A percentile compares a stretch with the other conserved stretches of the same genome.
phyloP scores from a whole-genome alignment of 2,888 invertebrate species.

The Synanthedon tipuliformis region DNA sequence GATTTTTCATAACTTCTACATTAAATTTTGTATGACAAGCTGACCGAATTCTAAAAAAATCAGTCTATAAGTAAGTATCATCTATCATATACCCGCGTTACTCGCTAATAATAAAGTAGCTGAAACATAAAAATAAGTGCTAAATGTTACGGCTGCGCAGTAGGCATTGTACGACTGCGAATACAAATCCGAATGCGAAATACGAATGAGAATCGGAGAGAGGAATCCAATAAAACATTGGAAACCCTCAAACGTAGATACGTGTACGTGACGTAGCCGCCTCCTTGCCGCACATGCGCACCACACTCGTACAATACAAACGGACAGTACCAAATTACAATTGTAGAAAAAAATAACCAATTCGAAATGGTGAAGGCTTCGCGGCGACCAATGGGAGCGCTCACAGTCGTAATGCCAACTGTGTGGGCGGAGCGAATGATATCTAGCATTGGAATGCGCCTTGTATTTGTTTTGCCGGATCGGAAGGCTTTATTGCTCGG shows the following conservation, averaged over 20 bases:
- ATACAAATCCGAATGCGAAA: conserved; percentile 52
- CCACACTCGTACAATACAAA: conserved; percentile 52
- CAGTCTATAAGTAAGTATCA: too few relatives aligned
- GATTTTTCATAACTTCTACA: too few relatives aligned
- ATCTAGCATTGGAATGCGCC: conserved; percentile 70
- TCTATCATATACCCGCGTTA: too few relatives aligned
- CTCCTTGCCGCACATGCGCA: conserved; percentile 56
- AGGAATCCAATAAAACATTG: conserved; percentile 67
- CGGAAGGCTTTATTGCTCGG: conserved; percentile 65
- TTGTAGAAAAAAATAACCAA: conserved; percentile 69
- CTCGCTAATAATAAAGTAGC: too few relatives aligned
- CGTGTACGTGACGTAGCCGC: conserved; percentile 64
- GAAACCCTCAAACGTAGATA: conserved; percentile 56
- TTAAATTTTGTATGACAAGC: too few relatives aligned
- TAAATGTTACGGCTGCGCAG: conserved; percentile 45
- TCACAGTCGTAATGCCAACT: conserved; percentile 68
- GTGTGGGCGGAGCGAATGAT: conserved; percentile 69
- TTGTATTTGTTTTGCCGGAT: conserved; percentile 68
- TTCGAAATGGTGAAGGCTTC: conserved; percentile 67
- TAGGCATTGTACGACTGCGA: conserved; percentile 33
- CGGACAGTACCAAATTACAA: conserved; percentile 66
- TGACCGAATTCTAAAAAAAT: too few relatives aligned
- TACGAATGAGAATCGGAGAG: conserved; percentile 58
- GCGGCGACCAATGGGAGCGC: conserved; percentile 64
- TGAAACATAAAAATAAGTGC: background rate